phyloP scores from a whole-genome alignment of 37 sponge, comb jelly and placozoan species.

The Chondrilla cf. caribensis region DNA sequence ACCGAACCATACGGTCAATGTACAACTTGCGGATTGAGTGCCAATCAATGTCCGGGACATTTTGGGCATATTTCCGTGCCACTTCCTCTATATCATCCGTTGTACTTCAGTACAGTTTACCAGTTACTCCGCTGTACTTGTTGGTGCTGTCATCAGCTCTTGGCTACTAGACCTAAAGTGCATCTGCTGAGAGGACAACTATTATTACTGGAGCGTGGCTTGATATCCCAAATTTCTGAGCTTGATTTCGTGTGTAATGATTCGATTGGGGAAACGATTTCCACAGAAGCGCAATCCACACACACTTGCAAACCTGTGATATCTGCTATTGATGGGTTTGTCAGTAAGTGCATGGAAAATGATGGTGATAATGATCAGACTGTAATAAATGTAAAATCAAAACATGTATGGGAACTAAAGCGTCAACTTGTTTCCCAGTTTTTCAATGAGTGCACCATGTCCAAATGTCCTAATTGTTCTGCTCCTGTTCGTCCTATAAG shows the following conservation, averaged over 20 bases:
- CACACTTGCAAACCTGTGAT: conserved; percentile 6
- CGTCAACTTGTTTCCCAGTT: conserved; percentile 43
- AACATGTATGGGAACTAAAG: conserved; percentile 49
- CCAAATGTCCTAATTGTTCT: conserved; percentile 71
- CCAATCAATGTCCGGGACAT: conserved; percentile 91
- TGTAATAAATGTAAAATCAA: conserved; percentile 20
- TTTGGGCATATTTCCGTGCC: conserved; percentile 94
- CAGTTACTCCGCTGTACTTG: conserved; percentile 55
- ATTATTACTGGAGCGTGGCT: conserved; percentile 43
- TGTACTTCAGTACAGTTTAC: conserved; percentile 67
- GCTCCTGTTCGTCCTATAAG: conserved; percentile 70
- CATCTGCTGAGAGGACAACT: conserved; percentile 65
- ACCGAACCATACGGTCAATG: conserved; percentile 69
- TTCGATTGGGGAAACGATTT: background rate
- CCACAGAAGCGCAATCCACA: background rate
- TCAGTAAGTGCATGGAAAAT: background rate
- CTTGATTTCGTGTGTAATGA: conserved; percentile 28
- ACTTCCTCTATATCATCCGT: conserved; percentile 88
- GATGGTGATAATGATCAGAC: background rate
- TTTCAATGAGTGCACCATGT: conserved; percentile 23
- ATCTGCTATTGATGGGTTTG: background rate
- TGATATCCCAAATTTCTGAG: conserved; percentile 53
- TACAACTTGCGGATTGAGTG: conserved; percentile 82
- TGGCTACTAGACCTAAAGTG: conserved; percentile 34
- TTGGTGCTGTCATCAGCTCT: conserved; percentile 65